phyloP scores from a whole-genome alignment of 2,113 vertebrate genomes.

The Rhadina sibilatrix region DNA sequence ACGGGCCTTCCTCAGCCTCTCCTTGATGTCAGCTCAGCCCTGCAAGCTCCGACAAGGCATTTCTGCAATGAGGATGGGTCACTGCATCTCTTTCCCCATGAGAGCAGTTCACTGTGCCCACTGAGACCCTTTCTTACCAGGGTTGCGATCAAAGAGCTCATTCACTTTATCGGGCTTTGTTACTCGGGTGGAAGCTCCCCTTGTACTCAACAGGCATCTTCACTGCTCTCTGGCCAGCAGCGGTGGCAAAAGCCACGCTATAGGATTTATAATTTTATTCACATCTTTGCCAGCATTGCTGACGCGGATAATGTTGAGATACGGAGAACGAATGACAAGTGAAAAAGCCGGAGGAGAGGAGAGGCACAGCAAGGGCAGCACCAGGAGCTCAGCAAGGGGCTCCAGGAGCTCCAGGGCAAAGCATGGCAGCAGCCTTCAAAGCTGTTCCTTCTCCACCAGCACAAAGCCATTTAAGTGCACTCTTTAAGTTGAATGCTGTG shows the following conservation, averaged over 20 bases:
- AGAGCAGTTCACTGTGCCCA: background rate
- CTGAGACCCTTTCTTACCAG: background rate
- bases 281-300: background rate
- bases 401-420: background rate
- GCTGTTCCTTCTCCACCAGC: background rate
- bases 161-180: background rate
- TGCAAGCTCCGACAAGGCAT: background rate
- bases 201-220: background rate
- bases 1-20: background rate
- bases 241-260: background rate
- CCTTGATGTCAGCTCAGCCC: background rate
- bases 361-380: background rate
- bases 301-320: background rate
- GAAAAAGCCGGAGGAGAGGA: background rate
- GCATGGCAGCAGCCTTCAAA: background rate
- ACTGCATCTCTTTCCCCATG: background rate
- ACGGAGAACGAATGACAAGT: background rate
- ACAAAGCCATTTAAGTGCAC: background rate
- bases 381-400: background rate
- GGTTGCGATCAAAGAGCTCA: background rate
- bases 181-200: background rate
- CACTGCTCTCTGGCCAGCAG: background rate
- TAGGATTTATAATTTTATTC: background rate
- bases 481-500: conserved; percentile 14
- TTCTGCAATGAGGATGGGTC: conserved; percentile 6